A percentile compares a stretch with the other conserved stretches of the same genome.
phyloP scores from a whole-genome alignment of 1,140 invertebrate species.

The Solen grandis region DNA sequence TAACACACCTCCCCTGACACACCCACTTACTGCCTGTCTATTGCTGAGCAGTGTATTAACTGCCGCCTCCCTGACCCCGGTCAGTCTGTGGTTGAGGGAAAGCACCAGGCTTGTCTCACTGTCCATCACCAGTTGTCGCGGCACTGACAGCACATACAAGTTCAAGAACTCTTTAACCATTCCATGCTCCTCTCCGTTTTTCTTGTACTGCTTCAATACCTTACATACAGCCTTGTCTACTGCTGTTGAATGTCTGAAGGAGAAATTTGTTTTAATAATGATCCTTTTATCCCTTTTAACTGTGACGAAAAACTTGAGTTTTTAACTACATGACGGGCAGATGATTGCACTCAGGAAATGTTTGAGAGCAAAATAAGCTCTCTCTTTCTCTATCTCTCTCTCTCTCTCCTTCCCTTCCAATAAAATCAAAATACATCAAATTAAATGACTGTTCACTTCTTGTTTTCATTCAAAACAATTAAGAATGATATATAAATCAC shows the following conservation, averaged over 20 bases:
- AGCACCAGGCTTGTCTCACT: conserved; percentile 65
- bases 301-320: neutral
- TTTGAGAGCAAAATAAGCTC: neutral
- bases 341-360: neutral
- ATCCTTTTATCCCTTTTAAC: neutral
- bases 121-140: conserved; percentile 68
- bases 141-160: conserved; percentile 68
- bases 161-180: conserved; percentile 68
- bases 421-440: too few species aligned
- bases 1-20: too few species aligned
- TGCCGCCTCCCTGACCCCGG: conserved; percentile 66
- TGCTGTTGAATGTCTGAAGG: conserved; percentile 65
- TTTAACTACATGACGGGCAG: neutral
- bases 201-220: conserved; percentile 33
- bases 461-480: too few species aligned
- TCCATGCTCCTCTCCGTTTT: conserved; percentile 29
- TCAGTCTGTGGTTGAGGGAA: conserved; percentile 69
- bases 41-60: conserved; percentile 69
- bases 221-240: conserved; percentile 65
- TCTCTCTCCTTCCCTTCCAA: too few species aligned
- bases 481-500: too few species aligned
- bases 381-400: too few species aligned
- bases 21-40: conserved; percentile 55
- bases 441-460: too few species aligned
- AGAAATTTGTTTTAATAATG: neutral